Conservation (phyloP, 2,888 invertebrate genomes). For the Caradrina clavipalpis region DNA sequence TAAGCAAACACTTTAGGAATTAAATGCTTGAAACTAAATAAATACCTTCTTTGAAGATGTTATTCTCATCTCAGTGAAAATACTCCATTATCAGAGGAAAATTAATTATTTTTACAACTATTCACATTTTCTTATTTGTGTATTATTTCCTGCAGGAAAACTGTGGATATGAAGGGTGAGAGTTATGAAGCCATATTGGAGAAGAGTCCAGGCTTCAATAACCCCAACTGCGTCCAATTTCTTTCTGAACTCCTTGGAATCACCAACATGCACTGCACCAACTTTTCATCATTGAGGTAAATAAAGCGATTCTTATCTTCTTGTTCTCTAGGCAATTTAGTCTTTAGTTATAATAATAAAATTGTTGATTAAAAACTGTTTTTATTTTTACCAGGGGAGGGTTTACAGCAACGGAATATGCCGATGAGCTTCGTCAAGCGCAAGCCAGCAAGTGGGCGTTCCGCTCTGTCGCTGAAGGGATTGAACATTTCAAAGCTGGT, state of each 20-base stretch:
- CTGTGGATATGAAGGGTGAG: conserved; percentile 95
- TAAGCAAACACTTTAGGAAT: conserved; percentile 76
- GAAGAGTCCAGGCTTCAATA: conserved; percentile 96
- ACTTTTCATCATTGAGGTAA: conserved; percentile 94
- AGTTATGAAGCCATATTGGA: conserved; percentile 95
- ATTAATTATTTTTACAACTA: conserved; percentile 65
- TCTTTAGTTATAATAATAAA: neutral
- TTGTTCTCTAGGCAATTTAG: no score
- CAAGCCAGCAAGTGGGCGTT: conserved; percentile 99
- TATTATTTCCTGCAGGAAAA: conserved; percentile 91
- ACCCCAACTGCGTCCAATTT: conserved; percentile 96
- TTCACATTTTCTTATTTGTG: conserved; percentile 65
- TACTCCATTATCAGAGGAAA: conserved; percentile 73
- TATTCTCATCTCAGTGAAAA: conserved; percentile 71
- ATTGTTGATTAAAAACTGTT: neutral
- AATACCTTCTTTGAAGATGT: conserved; percentile 74
- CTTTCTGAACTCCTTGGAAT: conserved; percentile 94
- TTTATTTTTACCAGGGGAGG: conserved; percentile 90
- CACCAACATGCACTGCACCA: conserved; percentile 92
- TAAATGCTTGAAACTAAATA: conserved; percentile 75
- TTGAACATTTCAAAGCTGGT: conserved; percentile 98
- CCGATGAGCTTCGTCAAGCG: conserved; percentile 95
- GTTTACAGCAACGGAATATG: conserved; percentile 95
- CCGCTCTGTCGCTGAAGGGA: conserved; percentile 98
- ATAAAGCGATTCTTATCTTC: conserved; percentile 1